Evolutionary conservation across 2,113 vertebrate genomes (phyloP).

Genomic region (Oreamnos americanus): DNA sequence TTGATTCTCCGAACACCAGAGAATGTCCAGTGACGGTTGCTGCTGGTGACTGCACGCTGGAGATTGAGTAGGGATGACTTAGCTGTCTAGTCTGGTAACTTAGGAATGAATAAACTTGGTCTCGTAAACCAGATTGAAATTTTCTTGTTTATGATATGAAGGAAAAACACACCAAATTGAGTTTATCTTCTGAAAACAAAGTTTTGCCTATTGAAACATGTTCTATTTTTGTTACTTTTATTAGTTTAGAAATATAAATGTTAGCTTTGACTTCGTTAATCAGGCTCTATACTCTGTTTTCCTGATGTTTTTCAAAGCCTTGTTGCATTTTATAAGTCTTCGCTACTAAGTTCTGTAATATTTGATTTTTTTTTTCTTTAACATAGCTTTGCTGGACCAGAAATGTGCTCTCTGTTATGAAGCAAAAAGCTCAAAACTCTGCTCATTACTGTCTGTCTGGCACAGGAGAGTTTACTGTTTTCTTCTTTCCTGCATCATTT

Average conservation of each 20-base stretch:
- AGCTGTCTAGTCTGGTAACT: background rate
- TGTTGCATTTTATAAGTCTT: background rate
- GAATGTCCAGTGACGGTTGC: background rate
- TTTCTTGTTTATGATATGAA: background rate
- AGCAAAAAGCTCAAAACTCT: background rate
- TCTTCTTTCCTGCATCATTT: background rate
- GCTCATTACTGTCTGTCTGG: background rate
- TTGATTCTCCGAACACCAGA: background rate
- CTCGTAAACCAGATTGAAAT: background rate
- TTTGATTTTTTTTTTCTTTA: background rate
- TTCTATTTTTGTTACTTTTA: conserved; percentile 3
- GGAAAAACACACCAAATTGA: background rate
- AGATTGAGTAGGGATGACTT: background rate
- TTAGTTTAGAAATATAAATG: conserved; percentile 2
- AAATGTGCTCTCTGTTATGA: background rate
- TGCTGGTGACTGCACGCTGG: background rate
- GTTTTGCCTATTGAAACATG: background rate
- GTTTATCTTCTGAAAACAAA: background rate
- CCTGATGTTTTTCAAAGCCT: background rate
- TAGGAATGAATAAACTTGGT: background rate
- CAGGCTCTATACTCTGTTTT: background rate
- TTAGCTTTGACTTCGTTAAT: background rate
- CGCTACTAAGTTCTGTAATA: background rate
- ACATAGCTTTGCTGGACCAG: background rate
- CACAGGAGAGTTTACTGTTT: background rate